Evolutionary conservation across 2,113 vertebrate species (phyloP), one percentile per base, ranked within the genome.

Genomic region (Hydrochoerus hydrochaeris): DNA sequence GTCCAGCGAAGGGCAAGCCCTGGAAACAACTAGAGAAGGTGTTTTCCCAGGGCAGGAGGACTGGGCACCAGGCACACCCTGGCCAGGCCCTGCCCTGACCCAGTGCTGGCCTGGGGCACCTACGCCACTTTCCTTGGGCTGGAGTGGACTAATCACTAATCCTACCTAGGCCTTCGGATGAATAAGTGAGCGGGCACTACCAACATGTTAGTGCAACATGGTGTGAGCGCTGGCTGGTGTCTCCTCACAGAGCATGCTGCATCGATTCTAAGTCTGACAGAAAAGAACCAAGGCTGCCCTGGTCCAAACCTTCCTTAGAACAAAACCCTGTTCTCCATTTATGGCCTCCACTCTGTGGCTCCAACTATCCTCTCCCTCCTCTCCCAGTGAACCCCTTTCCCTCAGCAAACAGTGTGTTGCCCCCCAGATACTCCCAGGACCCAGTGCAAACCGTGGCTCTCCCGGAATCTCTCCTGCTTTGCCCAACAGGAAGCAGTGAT

Each of bases 201-300:
- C 22, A 4, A n/a, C 24, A 20, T 7, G n/a, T 41, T 22, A 73
- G n/a, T 1, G 8, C 6, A 8, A 2, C 8, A 7, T n/a, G 17
- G 69, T 22, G 69, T 22, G 19, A 71, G 69, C 9, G 2, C 69
- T 38, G 69, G 19, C 69, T 10, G 69, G 69, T 20, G 19, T 71
- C 69, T 41, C 69, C 69, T 11, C n/a, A 5, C 69, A 41, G n/a
- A 73, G 69, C 69, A 24, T 8, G 5, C n/a, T 22, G 9, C 69
- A 24, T 8, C 4, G 69, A 41, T 38, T 73, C 65, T 38, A 41
- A n/a, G 20, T 41, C 69, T 73, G 69, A 9, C 20, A 10, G 69
- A 41, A 22, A 73, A 41, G n/a, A 73, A 11, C 20, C 7, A 41
- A 80, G 86, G 20, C 52, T 78, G 82, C 62, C 30, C 5, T 30